These are phyloP conservation scores for Lepidurus apus DNA, from an alignment of 1,140 invertebrate species.

Conservation along the genomic window DNA sequence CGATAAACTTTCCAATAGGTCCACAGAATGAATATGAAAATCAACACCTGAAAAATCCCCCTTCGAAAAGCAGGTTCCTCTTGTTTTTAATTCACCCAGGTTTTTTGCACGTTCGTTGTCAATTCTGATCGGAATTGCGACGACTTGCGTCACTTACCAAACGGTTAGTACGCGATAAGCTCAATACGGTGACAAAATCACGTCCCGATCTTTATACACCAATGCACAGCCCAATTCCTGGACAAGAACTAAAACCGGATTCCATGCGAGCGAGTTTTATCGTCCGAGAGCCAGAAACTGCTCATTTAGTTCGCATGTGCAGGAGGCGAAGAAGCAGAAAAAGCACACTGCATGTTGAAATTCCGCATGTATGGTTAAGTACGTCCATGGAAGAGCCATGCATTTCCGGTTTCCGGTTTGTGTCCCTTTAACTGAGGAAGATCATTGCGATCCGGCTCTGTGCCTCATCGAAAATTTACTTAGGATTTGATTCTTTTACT, in stretches of 20 bases:
- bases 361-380: not conserved
- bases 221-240: not conserved
- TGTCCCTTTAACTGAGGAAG: not conserved
- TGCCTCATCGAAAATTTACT: not conserved
- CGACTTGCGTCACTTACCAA: constrained; percentile 3
- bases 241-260: not conserved
- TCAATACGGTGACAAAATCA: not conserved
- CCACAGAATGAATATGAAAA: not conserved
- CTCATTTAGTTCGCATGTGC: constrained; percentile 6
- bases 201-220: not conserved
- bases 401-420: constrained; percentile 8
- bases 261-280: not conserved
- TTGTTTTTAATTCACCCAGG: not conserved
- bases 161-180: not conserved
- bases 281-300: constrained; percentile 1
- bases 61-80: no score
- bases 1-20: not conserved
- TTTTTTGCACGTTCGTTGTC: not conserved
- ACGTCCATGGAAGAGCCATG: not conserved
- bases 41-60: no score
- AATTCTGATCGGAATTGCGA: not conserved
- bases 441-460: not conserved
- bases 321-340: not conserved
- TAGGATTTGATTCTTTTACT: not conserved
- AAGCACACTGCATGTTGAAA: not conserved